Conservation (phyloP, 2,888 invertebrate species). For the Drosophila siamana region DNA sequence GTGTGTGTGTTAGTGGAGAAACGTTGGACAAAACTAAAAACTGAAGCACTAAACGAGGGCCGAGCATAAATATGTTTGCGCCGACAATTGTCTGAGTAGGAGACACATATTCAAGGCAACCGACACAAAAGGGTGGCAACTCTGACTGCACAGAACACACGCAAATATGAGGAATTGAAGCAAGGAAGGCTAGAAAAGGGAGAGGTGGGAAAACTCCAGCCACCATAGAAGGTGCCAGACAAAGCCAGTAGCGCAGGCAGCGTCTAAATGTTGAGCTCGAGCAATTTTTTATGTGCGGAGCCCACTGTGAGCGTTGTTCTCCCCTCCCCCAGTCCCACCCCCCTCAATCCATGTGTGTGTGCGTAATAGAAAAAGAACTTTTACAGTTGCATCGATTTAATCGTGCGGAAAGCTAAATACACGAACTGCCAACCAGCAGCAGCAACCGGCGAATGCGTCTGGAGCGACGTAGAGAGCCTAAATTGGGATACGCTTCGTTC, state of each 20-base stretch:
- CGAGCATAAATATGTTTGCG: conserved; percentile 71
- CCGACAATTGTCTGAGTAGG: conserved; percentile 65
- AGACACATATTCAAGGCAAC: conserved; percentile 54
- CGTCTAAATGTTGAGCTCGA: conserved; percentile 71
- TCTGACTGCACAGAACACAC: conserved; percentile 45
- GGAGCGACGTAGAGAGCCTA: conserved; percentile 75
- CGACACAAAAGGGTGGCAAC: conserved; percentile 22
- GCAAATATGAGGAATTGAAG: conserved; percentile 49
- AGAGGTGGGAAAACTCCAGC: too few relatives aligned
- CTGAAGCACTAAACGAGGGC: conserved; percentile 58
- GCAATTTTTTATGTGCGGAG: conserved; percentile 68
- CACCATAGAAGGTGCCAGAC: conserved; percentile 57
- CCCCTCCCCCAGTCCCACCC: too few relatives aligned
- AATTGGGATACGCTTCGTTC: conserved; percentile 80
- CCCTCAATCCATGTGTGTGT: conserved; percentile 36
- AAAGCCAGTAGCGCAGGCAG: conserved; percentile 42
- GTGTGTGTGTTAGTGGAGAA: conserved; percentile 18
- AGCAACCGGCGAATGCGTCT: conserved; percentile 60
- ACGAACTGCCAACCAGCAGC: conserved; percentile 31
- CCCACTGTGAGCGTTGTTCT: conserved; percentile 43
- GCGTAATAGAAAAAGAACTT: conserved; percentile 81
- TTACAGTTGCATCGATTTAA: conserved; percentile 82
- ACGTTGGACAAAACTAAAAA: conserved; percentile 55
- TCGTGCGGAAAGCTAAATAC: conserved; percentile 83
- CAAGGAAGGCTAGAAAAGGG: too few relatives aligned